Conservation (phyloP, 23 tunicate genomes). For the Corella eumyota region DNA sequence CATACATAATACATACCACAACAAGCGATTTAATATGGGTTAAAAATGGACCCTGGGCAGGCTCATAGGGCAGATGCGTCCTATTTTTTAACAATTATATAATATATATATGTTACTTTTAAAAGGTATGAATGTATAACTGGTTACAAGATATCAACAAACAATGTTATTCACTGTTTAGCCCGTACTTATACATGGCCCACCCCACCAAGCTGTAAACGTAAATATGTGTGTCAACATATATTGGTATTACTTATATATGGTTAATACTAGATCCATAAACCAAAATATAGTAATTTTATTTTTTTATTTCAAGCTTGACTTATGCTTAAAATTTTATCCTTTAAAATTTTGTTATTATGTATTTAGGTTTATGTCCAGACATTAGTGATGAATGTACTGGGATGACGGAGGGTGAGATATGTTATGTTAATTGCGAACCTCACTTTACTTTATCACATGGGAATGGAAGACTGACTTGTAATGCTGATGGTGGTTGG, state of each 20-base stretch:
- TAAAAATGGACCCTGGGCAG: no score
- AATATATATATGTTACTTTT: neutral
- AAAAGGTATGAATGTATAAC: slow-evolving; percentile 33
- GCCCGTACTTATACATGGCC: slow-evolving; percentile 38
- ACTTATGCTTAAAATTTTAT: neutral
- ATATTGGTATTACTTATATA: no score
- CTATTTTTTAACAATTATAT: no score
- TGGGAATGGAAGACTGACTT: slow-evolving; percentile 32
- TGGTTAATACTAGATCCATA: no score
- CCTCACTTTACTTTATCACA: slow-evolving; percentile 15
- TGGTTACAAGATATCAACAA: slow-evolving; percentile 6
- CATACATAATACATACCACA: no score
- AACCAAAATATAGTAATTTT: no score
- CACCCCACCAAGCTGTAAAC: slow-evolving; percentile 39
- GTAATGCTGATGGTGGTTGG: slow-evolving; percentile 58
- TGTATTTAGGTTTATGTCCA: slow-evolving; percentile 23
- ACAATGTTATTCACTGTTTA: slow-evolving; percentile 23
- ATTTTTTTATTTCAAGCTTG: no score
- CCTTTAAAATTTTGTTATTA: neutral
- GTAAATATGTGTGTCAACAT: no score
- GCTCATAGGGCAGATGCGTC: no score
- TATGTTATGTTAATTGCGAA: slow-evolving; percentile 27
- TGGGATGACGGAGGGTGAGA: slow-evolving; percentile 29
- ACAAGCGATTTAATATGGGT: no score
- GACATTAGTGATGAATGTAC: slow-evolving; percentile 17